These are phyloP conservation scores for Chlorocebus sabaeus DNA, from an alignment of 2,113 vertebrate genomes.

Conservation along the genomic window DNA sequence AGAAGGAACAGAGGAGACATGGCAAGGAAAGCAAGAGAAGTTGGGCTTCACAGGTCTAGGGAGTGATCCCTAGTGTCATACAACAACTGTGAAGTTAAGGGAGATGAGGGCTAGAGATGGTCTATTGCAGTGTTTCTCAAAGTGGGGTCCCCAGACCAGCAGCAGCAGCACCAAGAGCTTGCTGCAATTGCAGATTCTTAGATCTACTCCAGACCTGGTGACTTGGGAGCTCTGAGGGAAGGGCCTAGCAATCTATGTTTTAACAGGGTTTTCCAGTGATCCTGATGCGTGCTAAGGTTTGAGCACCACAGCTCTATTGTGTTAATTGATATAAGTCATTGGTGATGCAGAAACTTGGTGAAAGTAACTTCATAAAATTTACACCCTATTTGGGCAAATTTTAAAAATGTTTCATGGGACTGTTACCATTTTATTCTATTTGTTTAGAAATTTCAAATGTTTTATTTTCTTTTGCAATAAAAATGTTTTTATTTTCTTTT, in stretches of 20 bases:
- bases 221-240: background rate
- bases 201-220: background rate
- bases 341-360: background rate
- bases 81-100: background rate
- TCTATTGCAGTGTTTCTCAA: background rate
- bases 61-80: background rate
- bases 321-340: background rate
- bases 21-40: background rate
- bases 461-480: background rate
- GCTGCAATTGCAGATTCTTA: background rate
- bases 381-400: background rate
- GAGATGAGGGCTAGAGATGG: background rate
- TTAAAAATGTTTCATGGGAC: background rate
- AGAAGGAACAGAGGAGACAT: background rate
- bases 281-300: fast-evolving
- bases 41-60: background rate
- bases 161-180: background rate
- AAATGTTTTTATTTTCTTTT: background rate
- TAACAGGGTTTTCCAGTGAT: background rate
- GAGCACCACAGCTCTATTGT: background rate
- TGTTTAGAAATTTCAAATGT: background rate
- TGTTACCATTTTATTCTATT: background rate
- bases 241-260: background rate
- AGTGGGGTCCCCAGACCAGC: background rate
- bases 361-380: background rate